Conservation (phyloP, 2,797 vertebrate genomes). For the Diglossa cyanea region DNA sequence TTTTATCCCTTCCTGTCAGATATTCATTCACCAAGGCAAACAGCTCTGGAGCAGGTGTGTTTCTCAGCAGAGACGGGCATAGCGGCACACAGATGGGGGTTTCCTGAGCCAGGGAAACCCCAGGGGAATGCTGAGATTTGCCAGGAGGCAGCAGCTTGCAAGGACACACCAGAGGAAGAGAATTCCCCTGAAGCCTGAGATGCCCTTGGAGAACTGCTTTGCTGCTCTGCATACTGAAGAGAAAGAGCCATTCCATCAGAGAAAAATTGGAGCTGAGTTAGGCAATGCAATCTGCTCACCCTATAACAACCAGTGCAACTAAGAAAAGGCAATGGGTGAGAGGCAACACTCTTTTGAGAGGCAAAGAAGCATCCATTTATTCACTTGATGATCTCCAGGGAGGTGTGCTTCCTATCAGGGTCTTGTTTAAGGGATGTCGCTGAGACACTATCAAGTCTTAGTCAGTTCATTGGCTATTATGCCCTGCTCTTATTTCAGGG, state of each 20-base stretch:
- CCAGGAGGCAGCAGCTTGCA: not conserved
- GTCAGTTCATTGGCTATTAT: not conserved
- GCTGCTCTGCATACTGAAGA: not conserved
- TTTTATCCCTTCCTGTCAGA: not conserved
- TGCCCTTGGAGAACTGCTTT: not conserved
- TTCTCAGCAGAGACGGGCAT: not conserved
- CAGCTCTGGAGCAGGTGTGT: not conserved
- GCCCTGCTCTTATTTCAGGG: not conserved
- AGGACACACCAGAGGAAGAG: not conserved
- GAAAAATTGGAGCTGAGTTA: not conserved
- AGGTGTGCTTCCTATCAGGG: not conserved
- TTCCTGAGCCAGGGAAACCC: not conserved
- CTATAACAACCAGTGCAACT: not conserved
- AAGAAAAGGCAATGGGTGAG: not conserved
- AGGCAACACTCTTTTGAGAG: not conserved
- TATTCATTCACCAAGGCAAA: not conserved
- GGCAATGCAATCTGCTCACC: not conserved
- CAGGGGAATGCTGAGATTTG: not conserved
- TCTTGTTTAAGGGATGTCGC: not conserved
- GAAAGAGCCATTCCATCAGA: not conserved
- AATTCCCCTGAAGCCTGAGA: not conserved
- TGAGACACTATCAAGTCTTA: no score
- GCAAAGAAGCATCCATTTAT: not conserved
- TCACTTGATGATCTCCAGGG: not conserved
- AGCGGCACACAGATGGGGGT: not conserved